These are phyloP conservation scores for Caenorhabditis sp. DNA, from an alignment of 2,888 invertebrate genomes.

Conservation along the genomic window DNA sequence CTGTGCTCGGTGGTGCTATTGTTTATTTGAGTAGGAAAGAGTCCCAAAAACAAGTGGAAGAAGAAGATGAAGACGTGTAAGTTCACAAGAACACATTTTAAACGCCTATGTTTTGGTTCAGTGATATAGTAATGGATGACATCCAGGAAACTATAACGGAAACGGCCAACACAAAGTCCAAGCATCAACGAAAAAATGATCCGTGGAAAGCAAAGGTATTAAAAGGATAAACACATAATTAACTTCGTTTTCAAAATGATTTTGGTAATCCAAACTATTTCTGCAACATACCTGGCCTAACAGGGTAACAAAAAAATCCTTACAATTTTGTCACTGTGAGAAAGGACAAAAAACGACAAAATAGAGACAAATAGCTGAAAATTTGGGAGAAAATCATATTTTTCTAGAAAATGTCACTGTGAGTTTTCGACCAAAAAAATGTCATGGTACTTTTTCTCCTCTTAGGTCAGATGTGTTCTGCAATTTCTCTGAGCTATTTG, in stretches of 20 bases:
- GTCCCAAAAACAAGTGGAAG: slow-evolving; percentile 24
- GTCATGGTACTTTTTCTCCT: too few relatives aligned
- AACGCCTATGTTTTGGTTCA: slow-evolving; percentile 8
- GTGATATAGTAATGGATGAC: slow-evolving; percentile 41
- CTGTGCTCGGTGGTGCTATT: slow-evolving; percentile 30
- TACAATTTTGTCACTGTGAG: too few relatives aligned
- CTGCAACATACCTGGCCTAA: too few relatives aligned
- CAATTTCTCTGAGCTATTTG: too few relatives aligned
- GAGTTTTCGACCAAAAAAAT: too few relatives aligned
- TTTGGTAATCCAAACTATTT: too few relatives aligned
- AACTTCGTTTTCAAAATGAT: background rate
- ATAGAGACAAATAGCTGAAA: too few relatives aligned
- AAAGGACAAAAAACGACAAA: too few relatives aligned
- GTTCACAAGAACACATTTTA: background rate
- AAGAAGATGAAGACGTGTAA: slow-evolving; percentile 22
- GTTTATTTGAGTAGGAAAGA: slow-evolving; percentile 29
- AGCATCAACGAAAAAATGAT: slow-evolving; percentile 36
- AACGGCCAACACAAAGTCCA: slow-evolving; percentile 16
- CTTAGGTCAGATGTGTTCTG: too few relatives aligned
- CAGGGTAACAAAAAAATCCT: background rate
- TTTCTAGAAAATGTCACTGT: too few relatives aligned
- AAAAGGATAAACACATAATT: background rate
- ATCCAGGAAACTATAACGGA: slow-evolving; percentile 24
- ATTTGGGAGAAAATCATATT: too few relatives aligned
- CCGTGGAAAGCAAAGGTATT: slow-evolving; percentile 19